Base-by-base conservation (phyloP, 2,797 vertebrate genomes). In the Lacerta agilis region DNA sequence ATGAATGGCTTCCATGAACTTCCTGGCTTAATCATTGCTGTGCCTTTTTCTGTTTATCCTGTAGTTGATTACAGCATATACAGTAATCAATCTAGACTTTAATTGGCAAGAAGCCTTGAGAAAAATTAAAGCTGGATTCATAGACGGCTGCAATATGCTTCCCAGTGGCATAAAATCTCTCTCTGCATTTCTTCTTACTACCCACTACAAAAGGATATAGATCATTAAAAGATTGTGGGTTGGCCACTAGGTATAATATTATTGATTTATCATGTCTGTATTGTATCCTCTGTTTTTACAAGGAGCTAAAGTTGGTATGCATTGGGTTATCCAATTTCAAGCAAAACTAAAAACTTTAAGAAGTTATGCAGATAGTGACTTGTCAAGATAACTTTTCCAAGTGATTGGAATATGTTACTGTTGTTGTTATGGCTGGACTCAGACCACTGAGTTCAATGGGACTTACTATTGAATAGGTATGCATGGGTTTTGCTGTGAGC, bases 91-190 rank as follows among this genome's bases (percentile, higher is more conserved):
- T 85, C 45, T 86, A 15, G 33, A 23, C 29, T 45, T 83, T 75
- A 83, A 86, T 20, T 3, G 2, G 5, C 2, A 88, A 71, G 69
- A 93, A 75, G 83, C 9, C 78, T 88, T n/a, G 7, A 41, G 55
- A 67, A 89, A 79, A 64, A 86, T 86, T 87, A 82, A 17, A 8
- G 87, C 71, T 4, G 15, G 23, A 76, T 81, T n/a, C n/a, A 41
- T 13, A 29, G 3, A 23, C 25, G 58, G 83, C 13, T 78, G 20
- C 41, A 33, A 8, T 67, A 64, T 49, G 15, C n/a, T 76, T 25
- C n/a, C n/a, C 15, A 9, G 0, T 36, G 29, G 29, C 67, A 45
- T 41, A 72, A 72, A 2, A 41, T 38, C 1, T 72, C 1, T 1
- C 41, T 72, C 71, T 20, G 20, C 0, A 0, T 17, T 25, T 20